These are phyloP conservation scores for Botrylloides violaceus DNA, from an alignment of 23 tunicate genomes.

Conservation along the genomic window DNA sequence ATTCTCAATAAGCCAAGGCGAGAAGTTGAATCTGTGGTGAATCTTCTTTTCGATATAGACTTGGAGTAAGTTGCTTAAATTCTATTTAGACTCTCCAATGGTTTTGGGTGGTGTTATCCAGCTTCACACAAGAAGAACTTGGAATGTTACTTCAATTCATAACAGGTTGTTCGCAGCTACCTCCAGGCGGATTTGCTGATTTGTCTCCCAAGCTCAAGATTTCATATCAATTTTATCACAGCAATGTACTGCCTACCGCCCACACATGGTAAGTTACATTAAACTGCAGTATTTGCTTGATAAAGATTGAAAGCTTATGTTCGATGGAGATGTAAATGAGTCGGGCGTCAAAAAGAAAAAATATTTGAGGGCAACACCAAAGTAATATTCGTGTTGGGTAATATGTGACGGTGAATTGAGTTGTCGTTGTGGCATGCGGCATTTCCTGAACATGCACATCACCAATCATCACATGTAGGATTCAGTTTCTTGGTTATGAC, in stretches of 20 bases:
- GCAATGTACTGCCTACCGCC: constrained; percentile 59
- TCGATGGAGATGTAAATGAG: no score
- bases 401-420: no score
- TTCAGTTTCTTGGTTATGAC: no score
- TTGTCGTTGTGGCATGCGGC: no score
- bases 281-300: no score
- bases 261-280: constrained; percentile 74
- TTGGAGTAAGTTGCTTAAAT: background rate
- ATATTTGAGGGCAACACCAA: background rate
- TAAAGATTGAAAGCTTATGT: no score
- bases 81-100: constrained; percentile 43
- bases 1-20: no score
- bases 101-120: constrained; percentile 84
- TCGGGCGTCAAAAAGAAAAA: no score
- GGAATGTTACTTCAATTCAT: constrained; percentile 83
- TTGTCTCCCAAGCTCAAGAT: constrained; percentile 62
- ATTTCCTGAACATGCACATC: no score
- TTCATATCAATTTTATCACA: constrained; percentile 19
- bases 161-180: constrained; percentile 93
- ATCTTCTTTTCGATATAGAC: background rate
- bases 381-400: no score
- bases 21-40: no score
- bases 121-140: constrained; percentile 81
- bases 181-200: constrained; percentile 84
- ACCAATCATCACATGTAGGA: no score